Evolutionary conservation across 2,888 invertebrate genomes (phyloP), one percentile per base, ranked within the genome.

Genomic region (Ethmia dodecea): DNA sequence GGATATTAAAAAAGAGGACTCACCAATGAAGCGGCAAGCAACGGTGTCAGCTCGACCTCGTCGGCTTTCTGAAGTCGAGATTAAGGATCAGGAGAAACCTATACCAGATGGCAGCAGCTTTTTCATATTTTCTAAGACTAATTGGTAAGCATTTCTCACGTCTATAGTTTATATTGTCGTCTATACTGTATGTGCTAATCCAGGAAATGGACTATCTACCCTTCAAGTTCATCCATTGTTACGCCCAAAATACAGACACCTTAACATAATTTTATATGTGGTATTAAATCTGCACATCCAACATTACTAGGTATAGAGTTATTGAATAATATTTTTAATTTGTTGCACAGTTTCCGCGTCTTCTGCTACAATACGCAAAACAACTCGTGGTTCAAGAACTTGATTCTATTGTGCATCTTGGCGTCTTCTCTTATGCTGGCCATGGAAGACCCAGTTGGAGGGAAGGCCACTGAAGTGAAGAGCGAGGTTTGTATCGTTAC

Each of bases 401-500:
- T 97, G 44, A 97, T 99, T 47, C 88, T 99, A 31, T 91, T 93
- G 2, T 99, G 99, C 73, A 99, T 99, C 69, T 90, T 99, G 89
- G 97, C 99, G 43, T 99, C 98, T 1, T 98, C 98, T 18, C 95
- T 97, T 28, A 96, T 99, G 93, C 88, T 99, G 67, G 99, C 99
- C 0, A 94, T 98, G 56, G 99, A 99, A 77, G 98, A 99, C 77
- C 99, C 99, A 0, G 88, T 98, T 0, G 69, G 59, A 1, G 56
- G 52, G 1, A 63, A 63, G 26, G 61, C 52, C 1, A 65, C 41
- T 27, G 65, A 64, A 28, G 37, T 28, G 0, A 73, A 63, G 36
- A 66, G 58, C 38, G 81, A 83, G 42, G 83, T 81, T 41, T 45
- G 56, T 42, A 22, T 9, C 3, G 22, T n/a, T n/a, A n/a, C n/a